These are phyloP conservation scores for Drosophila anomelani DNA, from an alignment of 2,888 invertebrate genomes.

Conservation along the genomic window DNA sequence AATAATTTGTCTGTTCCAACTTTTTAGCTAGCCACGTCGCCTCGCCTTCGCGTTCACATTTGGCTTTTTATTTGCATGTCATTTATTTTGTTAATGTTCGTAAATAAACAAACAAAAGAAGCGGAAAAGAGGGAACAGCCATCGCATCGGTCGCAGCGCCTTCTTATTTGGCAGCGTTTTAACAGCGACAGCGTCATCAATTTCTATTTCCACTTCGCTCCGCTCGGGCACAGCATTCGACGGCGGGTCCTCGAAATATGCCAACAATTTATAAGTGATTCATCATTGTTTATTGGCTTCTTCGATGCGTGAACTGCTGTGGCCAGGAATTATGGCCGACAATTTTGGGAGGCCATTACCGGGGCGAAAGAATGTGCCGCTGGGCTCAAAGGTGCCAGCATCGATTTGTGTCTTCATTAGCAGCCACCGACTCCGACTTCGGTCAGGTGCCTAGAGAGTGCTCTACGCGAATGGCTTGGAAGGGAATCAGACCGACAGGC, in stretches of 20 bases:
- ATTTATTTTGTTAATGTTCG: slow-evolving; percentile 79
- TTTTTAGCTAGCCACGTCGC: slow-evolving; percentile 45
- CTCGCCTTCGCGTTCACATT: slow-evolving; percentile 38
- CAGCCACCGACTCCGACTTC: slow-evolving; percentile 7
- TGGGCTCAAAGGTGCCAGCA: slow-evolving; percentile 21
- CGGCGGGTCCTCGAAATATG: slow-evolving; percentile 64
- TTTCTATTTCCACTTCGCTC: slow-evolving; percentile 75
- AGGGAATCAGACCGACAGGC: background rate
- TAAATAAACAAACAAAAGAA: slow-evolving; percentile 69
- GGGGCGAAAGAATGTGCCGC: slow-evolving; percentile 19
- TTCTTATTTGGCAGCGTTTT: slow-evolving; percentile 50
- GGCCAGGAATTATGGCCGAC: slow-evolving; percentile 69
- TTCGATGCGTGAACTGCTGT: slow-evolving; percentile 65
- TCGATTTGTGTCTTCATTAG: slow-evolving; percentile 59
- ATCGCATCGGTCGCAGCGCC: background rate
- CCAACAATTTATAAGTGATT: slow-evolving; percentile 82
- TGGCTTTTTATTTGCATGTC: slow-evolving; percentile 74
- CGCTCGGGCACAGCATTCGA: slow-evolving; percentile 12
- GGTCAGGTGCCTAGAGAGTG: background rate
- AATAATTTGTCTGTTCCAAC: slow-evolving; percentile 77
- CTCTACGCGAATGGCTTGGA: background rate
- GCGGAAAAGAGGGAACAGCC: background rate
- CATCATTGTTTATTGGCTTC: slow-evolving; percentile 82
- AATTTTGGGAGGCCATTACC: slow-evolving; percentile 55
- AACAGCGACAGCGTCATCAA: slow-evolving; percentile 71